A percentile compares a stretch with the other conserved stretches of the same genome.
phyloP scores from a whole-genome alignment of 2,888 invertebrate genomes.

The Cerceris ruficornis region DNA sequence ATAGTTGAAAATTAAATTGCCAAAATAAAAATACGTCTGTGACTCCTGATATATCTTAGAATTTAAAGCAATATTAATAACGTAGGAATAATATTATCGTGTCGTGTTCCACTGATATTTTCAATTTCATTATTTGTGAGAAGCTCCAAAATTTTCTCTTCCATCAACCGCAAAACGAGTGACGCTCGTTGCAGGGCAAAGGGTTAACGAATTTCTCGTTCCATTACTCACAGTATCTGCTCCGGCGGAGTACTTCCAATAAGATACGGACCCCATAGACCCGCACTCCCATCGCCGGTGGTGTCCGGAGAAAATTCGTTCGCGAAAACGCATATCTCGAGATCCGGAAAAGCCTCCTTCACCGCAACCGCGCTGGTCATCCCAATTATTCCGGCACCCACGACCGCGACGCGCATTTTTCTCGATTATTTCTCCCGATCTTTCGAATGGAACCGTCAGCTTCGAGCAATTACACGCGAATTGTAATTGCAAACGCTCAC shows the following conservation, averaged over 20 bases:
- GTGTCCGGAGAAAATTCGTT: constrained; percentile 88
- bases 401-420: constrained; percentile 84
- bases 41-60: too few species aligned
- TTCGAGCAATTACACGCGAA: not conserved
- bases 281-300: constrained; percentile 90
- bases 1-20: too few species aligned
- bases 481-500: not conserved
- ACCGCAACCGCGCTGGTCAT: constrained; percentile 87
- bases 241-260: constrained; percentile 83
- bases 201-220: too few species aligned
- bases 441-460: not conserved
- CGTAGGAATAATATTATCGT: too few species aligned
- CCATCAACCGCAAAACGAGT: too few species aligned
- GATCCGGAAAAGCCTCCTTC: constrained; percentile 83
- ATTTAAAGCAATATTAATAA: too few species aligned
- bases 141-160: too few species aligned
- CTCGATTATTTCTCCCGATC: not conserved
- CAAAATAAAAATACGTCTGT: too few species aligned
- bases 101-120: too few species aligned
- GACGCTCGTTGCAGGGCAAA: too few species aligned
- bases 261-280: constrained; percentile 89
- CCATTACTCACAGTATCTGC: constrained; percentile 83
- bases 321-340: constrained; percentile 86
- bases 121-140: too few species aligned
- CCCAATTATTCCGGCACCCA: constrained; percentile 91